Evolutionary conservation across 2,888 invertebrate genomes (phyloP).

Genomic region (Melieria omissa): DNA sequence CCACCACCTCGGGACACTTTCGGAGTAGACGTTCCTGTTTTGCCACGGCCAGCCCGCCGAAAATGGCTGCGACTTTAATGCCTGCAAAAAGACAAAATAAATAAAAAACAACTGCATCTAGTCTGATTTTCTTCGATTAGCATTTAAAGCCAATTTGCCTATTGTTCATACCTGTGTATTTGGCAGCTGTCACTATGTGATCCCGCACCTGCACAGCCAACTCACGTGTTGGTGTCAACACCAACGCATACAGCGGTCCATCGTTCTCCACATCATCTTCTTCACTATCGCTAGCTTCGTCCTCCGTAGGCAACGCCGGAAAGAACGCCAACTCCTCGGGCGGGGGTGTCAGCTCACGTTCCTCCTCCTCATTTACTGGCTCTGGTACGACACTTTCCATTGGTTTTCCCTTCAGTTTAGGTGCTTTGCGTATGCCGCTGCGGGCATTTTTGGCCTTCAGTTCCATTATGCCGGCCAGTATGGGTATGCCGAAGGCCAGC

Average conservation of each 20-base stretch:
- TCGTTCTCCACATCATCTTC: conserved; percentile 39
- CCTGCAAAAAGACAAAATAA: conserved; percentile 50
- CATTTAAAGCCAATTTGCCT: conserved; percentile 57
- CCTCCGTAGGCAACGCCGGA: conserved; percentile 46
- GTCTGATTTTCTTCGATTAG: conserved; percentile 12
- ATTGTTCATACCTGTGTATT: conserved; percentile 72
- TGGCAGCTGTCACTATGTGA: conserved; percentile 82
- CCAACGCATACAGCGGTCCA: conserved; percentile 78
- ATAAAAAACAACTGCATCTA: conserved; percentile 50
- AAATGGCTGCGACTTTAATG: conserved; percentile 81
- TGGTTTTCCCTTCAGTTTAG: conserved; percentile 45
- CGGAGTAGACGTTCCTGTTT: conserved; percentile 91
- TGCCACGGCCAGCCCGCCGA: conserved; percentile 94
- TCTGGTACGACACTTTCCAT: conserved; percentile 39
- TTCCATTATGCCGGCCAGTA: conserved; percentile 85
- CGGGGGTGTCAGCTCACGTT: conserved; percentile 65
- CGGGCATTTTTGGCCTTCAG: conserved; percentile 69
- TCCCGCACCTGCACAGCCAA: conserved; percentile 93
- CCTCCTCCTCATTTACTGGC: conserved; percentile 60
- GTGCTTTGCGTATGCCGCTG: conserved; percentile 58
- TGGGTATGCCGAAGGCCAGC: conserved; percentile 95
- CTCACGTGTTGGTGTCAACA: conserved; percentile 96
- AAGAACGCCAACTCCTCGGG: conserved; percentile 55
- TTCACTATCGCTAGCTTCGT: conserved; percentile 46
- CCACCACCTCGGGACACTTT: conserved; percentile 89